Conservation (phyloP, 30 jellyfish, hydroid and myxozoan genomes). For the Hydractinia echinata region DNA sequence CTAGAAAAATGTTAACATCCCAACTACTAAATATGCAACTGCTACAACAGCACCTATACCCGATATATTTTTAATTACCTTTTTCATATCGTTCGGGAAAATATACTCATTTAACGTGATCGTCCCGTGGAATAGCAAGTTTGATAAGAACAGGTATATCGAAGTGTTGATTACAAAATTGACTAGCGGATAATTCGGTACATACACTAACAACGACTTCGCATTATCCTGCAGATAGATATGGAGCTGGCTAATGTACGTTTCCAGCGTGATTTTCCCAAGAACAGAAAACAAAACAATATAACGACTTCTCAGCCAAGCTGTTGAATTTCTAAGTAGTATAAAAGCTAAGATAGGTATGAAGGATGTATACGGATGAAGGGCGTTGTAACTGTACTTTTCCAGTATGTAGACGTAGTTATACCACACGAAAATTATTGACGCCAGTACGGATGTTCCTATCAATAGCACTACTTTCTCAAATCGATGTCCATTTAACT, state of each 20-base stretch:
- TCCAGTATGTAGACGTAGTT: constrained; percentile 47
- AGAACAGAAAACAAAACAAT: constrained; percentile 62
- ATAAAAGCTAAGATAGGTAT: constrained; percentile 70
- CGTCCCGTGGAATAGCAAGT: constrained; percentile 60
- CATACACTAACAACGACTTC: constrained; percentile 57
- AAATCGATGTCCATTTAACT: constrained; percentile 10
- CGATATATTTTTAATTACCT: constrained; percentile 31
- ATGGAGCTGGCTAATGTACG: constrained; percentile 84
- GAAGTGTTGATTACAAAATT: constrained; percentile 60
- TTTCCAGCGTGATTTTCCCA: constrained; percentile 92
- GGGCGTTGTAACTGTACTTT: constrained; percentile 65
- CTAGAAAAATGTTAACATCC: too few species aligned
- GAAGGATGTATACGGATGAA: constrained; percentile 88
- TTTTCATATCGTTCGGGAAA: constrained; percentile 46
- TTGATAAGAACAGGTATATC: constrained; percentile 57
- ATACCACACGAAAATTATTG: constrained; percentile 57
- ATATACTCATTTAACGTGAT: constrained; percentile 46
- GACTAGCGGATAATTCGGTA: constrained; percentile 64
- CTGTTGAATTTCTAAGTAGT: constrained; percentile 46
- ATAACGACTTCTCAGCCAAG: constrained; percentile 48
- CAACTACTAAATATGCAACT: too few species aligned
- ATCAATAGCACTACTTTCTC: constrained; percentile 7
- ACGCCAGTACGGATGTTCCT: neutral
- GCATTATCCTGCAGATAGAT: constrained; percentile 87
- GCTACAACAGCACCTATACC: neutral